A percentile compares a stretch with the other conserved stretches of the same genome.
phyloP scores from a whole-genome alignment of 2,888 invertebrate species.

The Nudaria mundana region DNA sequence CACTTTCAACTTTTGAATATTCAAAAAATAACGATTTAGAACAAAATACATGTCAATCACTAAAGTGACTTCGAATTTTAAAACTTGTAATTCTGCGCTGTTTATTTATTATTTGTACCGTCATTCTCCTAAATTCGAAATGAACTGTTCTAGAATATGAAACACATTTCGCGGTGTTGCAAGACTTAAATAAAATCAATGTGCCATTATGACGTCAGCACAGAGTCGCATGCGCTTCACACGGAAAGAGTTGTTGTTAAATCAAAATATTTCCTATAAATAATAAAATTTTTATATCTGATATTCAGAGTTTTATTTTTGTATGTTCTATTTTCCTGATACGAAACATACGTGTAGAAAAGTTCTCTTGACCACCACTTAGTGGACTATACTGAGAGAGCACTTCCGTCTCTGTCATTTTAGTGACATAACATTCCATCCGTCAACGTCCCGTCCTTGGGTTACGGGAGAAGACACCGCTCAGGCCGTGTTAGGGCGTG shows the following conservation, averaged over 20 bases:
- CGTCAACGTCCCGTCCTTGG: no score
- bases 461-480: no score
- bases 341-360: no score
- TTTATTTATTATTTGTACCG: not conserved
- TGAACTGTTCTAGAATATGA: not conserved
- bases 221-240: conserved; percentile 45
- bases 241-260: conserved; percentile 66
- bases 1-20: no score
- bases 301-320: conserved; percentile 57
- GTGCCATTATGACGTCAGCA: conserved; percentile 58
- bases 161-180: conserved; percentile 7
- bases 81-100: not conserved
- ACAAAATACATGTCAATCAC: no score
- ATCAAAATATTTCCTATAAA: conserved; percentile 81
- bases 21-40: no score
- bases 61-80: not conserved
- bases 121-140: conserved; percentile 1
- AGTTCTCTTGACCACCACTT: no score
- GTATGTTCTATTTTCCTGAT: not conserved
- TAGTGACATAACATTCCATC: no score
- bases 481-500: no score
- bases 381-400: no score
- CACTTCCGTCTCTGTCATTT: no score
- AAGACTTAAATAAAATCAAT: conserved; percentile 28
- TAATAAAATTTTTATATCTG: conserved; percentile 80